Conservation (phyloP, 2,888 invertebrate genomes). For the Caenorhabditis angaria region DNA sequence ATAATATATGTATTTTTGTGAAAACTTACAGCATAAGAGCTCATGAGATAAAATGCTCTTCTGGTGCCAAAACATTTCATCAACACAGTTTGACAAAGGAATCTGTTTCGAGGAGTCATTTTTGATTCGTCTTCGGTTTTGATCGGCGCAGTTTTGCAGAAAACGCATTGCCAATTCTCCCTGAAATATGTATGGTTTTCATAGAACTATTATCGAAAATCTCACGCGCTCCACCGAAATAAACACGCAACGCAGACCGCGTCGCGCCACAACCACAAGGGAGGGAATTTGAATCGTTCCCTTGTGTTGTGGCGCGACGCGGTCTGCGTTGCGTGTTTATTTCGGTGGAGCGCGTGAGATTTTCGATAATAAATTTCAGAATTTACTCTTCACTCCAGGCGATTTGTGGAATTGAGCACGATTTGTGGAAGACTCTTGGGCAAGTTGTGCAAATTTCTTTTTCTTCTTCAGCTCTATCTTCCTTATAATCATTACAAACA, state of each 20-base stretch:
- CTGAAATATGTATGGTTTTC: too few relatives aligned
- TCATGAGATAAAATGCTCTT: not conserved
- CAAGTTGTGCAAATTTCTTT: conserved; percentile 8
- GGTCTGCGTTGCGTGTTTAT: too few relatives aligned
- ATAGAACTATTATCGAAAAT: too few relatives aligned
- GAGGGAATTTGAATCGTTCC: too few relatives aligned
- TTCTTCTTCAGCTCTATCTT: not conserved
- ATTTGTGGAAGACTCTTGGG: conserved; percentile 7
- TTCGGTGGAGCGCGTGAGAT: too few relatives aligned
- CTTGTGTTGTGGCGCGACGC: too few relatives aligned
- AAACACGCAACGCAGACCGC: too few relatives aligned
- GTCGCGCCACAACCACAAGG: too few relatives aligned
- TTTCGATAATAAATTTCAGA: not conserved
- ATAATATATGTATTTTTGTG: not conserved
- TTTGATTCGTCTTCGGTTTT: not conserved
- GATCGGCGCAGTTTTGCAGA: not conserved
- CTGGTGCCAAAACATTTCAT: conserved; percentile 3
- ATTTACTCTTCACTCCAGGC: conserved; percentile 2
- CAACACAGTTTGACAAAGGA: not conserved
- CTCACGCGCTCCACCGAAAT: too few relatives aligned
- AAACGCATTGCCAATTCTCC: conserved; percentile 6
- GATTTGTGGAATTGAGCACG: not conserved
- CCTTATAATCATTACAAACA: not conserved
- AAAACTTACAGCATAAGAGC: conserved; percentile 8
- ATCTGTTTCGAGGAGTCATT: not conserved